Base-by-base conservation (phyloP, 2,888 invertebrate species). In the Ptychoptera albimana region DNA sequence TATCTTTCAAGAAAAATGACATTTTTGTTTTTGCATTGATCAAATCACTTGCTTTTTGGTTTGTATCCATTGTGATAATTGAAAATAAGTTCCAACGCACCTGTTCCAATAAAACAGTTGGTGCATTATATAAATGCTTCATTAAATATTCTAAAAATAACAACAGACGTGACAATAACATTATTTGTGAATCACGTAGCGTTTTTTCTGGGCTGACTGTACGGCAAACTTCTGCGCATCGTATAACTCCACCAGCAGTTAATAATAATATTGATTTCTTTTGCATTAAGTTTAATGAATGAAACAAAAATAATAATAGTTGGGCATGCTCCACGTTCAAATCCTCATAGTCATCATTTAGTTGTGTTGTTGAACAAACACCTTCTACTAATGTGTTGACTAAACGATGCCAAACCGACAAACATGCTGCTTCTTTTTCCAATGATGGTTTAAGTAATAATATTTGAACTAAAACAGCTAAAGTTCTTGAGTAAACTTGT, bases 241-340 rank as follows among this genome's bases (percentile, higher is more conserved):
- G 68, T 45, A 79, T 73, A 6, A 79, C 74, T 5, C 78, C 85
- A 49, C 84, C 82, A 2, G 86, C 82, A 31, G 85, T 82, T 53
- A 84, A 72, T 8, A 94, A 71, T 34, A 96, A 70, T 2, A 96
- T 86, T 2, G 87, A 84, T 63, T 96, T 96, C 68, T 94, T 96
- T 66, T 94, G 92, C 88, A 93, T 92, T 49, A 96, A 70, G 55
- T 91, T 92, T 47, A 96, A 67, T 0, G 92, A 89, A 64, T 96
- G 94, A 66, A 96, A 96, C 10, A 96, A 69, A 61, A 94, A 94
- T 8, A 96, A 73, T 49, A 96, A 66, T 34, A 96, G 71, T 63
- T 96, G 94, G 0, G 92, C 85, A 64, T 96, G 94, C 61, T 96
- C 96, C 42, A 94, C 89, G 63, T 94, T 96, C 48, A 96, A 69